These are phyloP conservation scores for Sarcophaga peregrina DNA, from an alignment of 1,140 invertebrate genomes.

Conservation along the genomic window DNA sequence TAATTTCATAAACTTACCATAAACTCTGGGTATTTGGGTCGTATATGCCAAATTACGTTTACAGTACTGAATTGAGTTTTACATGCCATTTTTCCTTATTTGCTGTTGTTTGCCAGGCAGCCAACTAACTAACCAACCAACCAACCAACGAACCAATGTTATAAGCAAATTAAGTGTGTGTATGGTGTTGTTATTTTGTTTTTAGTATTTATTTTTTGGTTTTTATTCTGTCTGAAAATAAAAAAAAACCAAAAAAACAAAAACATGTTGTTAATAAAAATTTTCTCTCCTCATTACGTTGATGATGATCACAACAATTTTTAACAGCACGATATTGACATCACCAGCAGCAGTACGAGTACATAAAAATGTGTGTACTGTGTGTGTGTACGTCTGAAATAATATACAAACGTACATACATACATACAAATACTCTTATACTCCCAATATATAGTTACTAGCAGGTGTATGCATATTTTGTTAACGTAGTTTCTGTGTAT, in stretches of 20 bases:
- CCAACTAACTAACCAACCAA: neutral
- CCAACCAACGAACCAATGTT: neutral
- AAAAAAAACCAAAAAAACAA: neutral
- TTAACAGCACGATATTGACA: slow-evolving; percentile 39
- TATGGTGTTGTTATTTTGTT: no score
- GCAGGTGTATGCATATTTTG: slow-evolving; percentile 40
- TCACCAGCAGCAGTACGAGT: slow-evolving; percentile 7
- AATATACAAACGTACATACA: neutral
- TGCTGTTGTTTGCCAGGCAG: neutral
- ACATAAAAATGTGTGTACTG: neutral
- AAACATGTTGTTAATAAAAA: slow-evolving; percentile 35
- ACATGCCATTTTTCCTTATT: neutral
- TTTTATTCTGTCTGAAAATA: no score
- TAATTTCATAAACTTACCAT: neutral
- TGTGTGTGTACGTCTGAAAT: no score
- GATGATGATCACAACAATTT: slow-evolving; percentile 32
- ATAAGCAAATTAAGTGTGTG: neutral
- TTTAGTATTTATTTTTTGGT: no score
- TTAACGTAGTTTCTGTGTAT: neutral
- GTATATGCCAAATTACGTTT: neutral
- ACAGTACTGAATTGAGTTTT: neutral
- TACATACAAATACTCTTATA: neutral
- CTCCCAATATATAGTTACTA: slow-evolving; percentile 1
- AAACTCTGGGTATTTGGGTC: neutral
- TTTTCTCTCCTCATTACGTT: slow-evolving; percentile 37